phyloP scores from a whole-genome alignment of 2,797 vertebrate genomes.

The Mormyrus proboscirostris region DNA sequence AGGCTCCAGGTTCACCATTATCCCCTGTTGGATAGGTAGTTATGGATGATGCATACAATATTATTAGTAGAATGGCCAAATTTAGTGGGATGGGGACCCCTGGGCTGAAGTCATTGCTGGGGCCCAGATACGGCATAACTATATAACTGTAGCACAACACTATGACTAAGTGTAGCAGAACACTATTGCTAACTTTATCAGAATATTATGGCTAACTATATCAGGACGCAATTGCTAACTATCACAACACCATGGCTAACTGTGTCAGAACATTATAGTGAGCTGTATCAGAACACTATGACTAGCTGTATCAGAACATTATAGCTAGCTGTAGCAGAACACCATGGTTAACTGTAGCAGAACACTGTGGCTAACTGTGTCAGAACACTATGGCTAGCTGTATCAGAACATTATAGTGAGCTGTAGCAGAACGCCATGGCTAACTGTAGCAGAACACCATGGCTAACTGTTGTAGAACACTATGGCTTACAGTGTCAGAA shows the following conservation, averaged over 20 bases:
- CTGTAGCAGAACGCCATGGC: neutral
- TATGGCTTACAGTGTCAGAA: too few species aligned
- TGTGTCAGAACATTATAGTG: too few species aligned
- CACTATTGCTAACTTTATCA: neutral
- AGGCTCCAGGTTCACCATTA: neutral
- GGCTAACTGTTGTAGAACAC: neutral
- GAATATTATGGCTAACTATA: neutral
- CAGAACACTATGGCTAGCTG: neutral
- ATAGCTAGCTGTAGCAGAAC: too few species aligned
- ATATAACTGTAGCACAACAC: too few species aligned
- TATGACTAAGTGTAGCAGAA: too few species aligned
- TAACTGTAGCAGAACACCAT: neutral
- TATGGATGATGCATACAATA: neutral
- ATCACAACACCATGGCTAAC: too few species aligned
- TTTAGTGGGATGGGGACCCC: neutral
- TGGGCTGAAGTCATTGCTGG: neutral
- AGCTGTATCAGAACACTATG: too few species aligned
- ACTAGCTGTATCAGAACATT: neutral
- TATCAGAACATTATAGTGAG: neutral
- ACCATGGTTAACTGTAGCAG: too few species aligned
- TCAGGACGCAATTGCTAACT: neutral
- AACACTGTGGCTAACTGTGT: too few species aligned
- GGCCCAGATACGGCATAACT: neutral
- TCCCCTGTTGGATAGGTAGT: neutral
- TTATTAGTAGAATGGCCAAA: neutral